Conservation (phyloP, 2,797 vertebrate species). For the Hydrocynus forskahlii region DNA sequence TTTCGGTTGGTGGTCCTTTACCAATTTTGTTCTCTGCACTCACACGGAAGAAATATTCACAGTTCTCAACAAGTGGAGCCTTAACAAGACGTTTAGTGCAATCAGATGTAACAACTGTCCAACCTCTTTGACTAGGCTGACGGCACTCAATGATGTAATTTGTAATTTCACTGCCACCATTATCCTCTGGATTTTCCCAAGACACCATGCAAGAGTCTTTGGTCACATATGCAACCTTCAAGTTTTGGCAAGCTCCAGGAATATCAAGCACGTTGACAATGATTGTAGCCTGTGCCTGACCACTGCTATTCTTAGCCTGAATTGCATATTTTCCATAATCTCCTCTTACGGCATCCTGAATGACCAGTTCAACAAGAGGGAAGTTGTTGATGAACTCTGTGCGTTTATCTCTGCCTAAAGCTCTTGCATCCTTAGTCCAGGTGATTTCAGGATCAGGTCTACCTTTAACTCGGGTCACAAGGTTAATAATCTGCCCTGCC, state of each 20-base stretch:
- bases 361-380: conserved; percentile 86
- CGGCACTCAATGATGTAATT: conserved; percentile 98
- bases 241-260: conserved; percentile 94
- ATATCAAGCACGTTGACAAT: conserved; percentile 94
- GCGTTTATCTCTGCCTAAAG: conserved; percentile 85
- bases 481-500: conserved; percentile 93
- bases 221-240: conserved; percentile 87
- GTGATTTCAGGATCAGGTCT: conserved; percentile 93
- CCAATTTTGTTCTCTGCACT: conserved; percentile 97
- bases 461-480: conserved; percentile 89
- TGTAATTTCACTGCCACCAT: conserved; percentile 97
- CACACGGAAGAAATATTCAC: conserved; percentile 96
- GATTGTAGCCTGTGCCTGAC: conserved; percentile 91
- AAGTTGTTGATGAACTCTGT: conserved; percentile 85
- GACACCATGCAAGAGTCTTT: conserved; percentile 92
- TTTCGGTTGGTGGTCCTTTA: conserved; percentile 89
- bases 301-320: conserved; percentile 92
- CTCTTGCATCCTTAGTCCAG: conserved; percentile 90
- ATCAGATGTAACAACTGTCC: conserved; percentile 93
- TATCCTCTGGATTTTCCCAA: conserved; percentile 95
- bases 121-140: conserved; percentile 90
- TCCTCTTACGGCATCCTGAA: conserved; percentile 90
- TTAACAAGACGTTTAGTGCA: conserved; percentile 94
- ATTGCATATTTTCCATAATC: conserved; percentile 95
- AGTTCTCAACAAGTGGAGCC: conserved; percentile 90